Evolutionary conservation across 2,113 vertebrate genomes (phyloP).

Genomic region (Ifrita kowaldi): DNA sequence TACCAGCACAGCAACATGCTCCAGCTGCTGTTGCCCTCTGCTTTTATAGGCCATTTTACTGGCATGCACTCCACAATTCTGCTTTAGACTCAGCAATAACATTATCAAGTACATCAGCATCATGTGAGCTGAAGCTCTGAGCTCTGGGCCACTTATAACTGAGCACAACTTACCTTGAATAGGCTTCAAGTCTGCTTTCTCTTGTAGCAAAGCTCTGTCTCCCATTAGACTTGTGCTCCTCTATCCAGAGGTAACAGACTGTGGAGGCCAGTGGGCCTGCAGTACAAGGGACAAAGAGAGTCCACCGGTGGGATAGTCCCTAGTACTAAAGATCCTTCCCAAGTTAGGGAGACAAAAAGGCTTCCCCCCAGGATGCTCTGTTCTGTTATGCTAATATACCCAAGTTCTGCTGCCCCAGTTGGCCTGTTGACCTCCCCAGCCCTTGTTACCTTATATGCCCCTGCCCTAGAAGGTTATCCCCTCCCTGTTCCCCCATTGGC

Average conservation of each 20-base stretch:
- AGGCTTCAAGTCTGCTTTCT: not conserved
- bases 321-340: too few species aligned
- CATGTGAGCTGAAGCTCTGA: not conserved
- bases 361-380: too few species aligned
- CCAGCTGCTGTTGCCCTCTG: not conserved
- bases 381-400: too few species aligned
- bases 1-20: not conserved
- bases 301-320: too few species aligned
- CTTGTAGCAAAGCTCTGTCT: not conserved
- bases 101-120: not conserved
- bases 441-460: too few species aligned
- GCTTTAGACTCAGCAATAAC: not conserved
- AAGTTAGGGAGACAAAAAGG: too few species aligned
- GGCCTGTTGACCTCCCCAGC: too few species aligned
- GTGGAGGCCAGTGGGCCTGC: too few species aligned
- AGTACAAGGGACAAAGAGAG: too few species aligned
- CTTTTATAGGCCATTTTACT: not conserved
- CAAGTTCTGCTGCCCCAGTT: too few species aligned
- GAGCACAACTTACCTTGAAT: not conserved
- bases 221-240: not conserved
- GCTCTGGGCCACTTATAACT: not conserved
- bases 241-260: not conserved
- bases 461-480: too few species aligned
- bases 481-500: too few species aligned
- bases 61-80: not conserved